Base-by-base conservation (phyloP, 2,797 vertebrate genomes). In the Momotus momota region DNA sequence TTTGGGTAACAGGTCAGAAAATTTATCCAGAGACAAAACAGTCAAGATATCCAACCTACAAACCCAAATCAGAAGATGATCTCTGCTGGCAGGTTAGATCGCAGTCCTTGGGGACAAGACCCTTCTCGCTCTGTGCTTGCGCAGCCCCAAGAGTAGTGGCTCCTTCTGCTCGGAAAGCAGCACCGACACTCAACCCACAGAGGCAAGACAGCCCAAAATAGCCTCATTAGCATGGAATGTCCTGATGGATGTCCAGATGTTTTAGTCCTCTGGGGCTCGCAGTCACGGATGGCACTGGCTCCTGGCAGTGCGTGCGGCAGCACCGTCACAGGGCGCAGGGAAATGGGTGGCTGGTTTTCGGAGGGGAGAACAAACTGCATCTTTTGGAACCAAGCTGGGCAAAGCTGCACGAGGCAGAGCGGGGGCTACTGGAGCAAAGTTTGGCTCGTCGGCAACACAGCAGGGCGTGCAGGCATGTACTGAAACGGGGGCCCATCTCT, bases 61-160 rank as follows among this genome's bases (percentile, higher is more conserved):
- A 31, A 23, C 31, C 19, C 11, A 0, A 38, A 21, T 3, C 14
- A 27, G 54, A 35, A 33, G 25, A 22, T 0, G 0, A 0, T 22
- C 74, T 65, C 55, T 23, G 7, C 4, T 2, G 0, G 43, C 19
- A 61, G 46, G 29, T 21, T 14, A 25, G 23, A 14, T 15, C 1
- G 0, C 40, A 22, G 73, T 19, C 67, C 62, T 1, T 9, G 54
- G 26, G 21, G 48, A 67, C n/a, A 1, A 40, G 31, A 5, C 10
- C 43, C 26, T 82, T 61, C 51, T 35, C 6, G 0, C 16, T 14
- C 31, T 5, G 33, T 21, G 43, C 29, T 8, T 43, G 57, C 0
- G 0, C 55, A 26, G 61, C 71, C 70, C 66, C 1, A 2, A 61
- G 57, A 3, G 1, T 1, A 13, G 78, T 10, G 48, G 48, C 71